phyloP scores from a whole-genome alignment of 2,797 vertebrate species.

The Sebastes matsubarae region DNA sequence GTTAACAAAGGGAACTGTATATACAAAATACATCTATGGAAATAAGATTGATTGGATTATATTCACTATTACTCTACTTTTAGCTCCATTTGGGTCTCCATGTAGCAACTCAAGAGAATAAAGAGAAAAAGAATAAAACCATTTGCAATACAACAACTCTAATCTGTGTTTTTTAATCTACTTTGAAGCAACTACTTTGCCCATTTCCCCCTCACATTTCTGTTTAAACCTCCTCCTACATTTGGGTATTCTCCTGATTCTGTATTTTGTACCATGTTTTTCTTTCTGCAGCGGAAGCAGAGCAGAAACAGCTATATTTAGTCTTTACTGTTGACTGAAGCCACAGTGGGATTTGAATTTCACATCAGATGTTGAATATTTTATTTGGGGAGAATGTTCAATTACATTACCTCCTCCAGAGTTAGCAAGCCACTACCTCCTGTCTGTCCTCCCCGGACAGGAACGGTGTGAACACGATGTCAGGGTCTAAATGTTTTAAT shows the following conservation, averaged over 20 bases:
- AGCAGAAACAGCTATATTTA: slow-evolving; percentile 20
- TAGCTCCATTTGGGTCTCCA: no score
- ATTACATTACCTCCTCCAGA: slow-evolving; percentile 21
- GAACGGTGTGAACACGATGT: background rate
- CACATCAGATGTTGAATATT: slow-evolving; percentile 51
- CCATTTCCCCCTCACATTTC: no score
- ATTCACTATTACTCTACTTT: no score
- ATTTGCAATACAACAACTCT: no score
- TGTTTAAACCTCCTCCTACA: background rate
- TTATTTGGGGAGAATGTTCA: slow-evolving; percentile 41
- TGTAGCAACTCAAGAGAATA: no score
- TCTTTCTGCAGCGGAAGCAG: background rate
- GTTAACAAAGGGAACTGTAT: no score
- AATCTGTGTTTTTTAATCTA: no score
- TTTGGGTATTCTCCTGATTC: background rate
- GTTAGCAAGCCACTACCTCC: background rate
- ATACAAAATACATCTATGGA: no score
- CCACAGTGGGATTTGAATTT: slow-evolving; percentile 35
- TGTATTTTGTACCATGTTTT: background rate
- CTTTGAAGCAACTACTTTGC: no score
- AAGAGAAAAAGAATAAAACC: no score
- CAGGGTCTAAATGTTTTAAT: background rate
- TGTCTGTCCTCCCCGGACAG: slow-evolving; percentile 1
- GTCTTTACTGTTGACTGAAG: slow-evolving; percentile 32
- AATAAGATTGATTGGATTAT: no score